Base-by-base conservation (phyloP, 2,888 invertebrate genomes). In the Mesorhabditis belari region DNA sequence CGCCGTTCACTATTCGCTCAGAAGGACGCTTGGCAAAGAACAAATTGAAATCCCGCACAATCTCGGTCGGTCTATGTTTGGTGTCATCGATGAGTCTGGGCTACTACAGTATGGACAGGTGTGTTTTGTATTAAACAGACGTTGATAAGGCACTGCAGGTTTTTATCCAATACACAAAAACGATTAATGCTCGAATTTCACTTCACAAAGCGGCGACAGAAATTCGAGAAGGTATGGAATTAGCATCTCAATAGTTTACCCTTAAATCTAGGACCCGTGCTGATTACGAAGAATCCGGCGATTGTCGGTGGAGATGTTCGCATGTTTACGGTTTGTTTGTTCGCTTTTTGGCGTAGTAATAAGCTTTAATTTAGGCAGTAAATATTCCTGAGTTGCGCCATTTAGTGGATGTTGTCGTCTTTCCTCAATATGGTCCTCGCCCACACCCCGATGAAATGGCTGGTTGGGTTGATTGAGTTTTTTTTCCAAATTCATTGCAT, bases 221-320 rank as follows among this genome's bases (percentile, higher is more conserved):
- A n/a, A 9, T 12, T 9, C 53, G 21, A 19, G 12, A 23, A 52
- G 17, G 9, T 58, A 1, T 27, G 51, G 4, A n/a, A 44, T n/a
- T 69, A 71, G 29, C 51, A 54, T 5, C 57, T 3, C 49, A n/a
- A n/a, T 73, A 54, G n/a, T n/a, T n/a, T 17, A 59, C 44, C 4
- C 60, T 53, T 2, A 56, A n/a, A 65, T 71, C 0, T 51, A 56
- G 77, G 81, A 12, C 71, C 69, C 12, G 79, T 83, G 2, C 71
- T 83, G 49, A 77, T 83, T n/a, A 80, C 81, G 9, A 83, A 84
- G 70, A 82, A 82, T 66, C 83, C 83, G n/a, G 82, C 81, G 60
- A 80, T 82, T 57, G 81, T 81, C 35, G 73, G 80, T 4, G 83
- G 83, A 6, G 83, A 84, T 66, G 76, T 83, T 2, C 73, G 83